Conservation (phyloP, 2,797 vertebrate species). For the Muscicapa striata region DNA sequence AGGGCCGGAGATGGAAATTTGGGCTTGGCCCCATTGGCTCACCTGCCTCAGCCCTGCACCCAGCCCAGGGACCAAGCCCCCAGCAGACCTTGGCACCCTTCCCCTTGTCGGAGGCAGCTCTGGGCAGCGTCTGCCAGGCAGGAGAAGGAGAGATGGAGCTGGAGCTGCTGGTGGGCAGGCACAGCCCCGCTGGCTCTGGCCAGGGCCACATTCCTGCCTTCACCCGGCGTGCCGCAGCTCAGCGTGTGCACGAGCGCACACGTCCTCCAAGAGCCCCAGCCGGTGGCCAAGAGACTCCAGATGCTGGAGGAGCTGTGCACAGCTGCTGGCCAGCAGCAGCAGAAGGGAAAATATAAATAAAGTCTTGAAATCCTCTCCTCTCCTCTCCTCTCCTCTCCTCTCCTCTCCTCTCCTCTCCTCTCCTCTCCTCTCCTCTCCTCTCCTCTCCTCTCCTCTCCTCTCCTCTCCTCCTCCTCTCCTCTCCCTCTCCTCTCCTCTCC, state of each 20-base stretch:
- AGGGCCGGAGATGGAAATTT: background rate
- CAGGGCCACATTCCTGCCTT: background rate
- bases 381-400: background rate
- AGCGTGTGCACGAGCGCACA: background rate
- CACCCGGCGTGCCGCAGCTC: background rate
- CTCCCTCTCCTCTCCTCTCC: too few relatives aligned
- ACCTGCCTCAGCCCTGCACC: background rate
- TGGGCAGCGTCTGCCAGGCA: background rate
- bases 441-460: too few relatives aligned
- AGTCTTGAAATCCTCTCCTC: background rate
- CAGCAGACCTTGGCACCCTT: background rate
- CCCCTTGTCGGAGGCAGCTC: fast-evolving
- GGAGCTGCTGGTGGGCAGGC: background rate
- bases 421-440: too few relatives aligned
- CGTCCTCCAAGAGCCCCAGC: constrained; percentile 49
- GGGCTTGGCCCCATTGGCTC: background rate
- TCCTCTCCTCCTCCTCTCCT: too few relatives aligned
- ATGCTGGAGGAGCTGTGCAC: constrained; percentile 53
- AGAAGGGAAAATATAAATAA: constrained; percentile 15
- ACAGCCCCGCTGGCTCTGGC: background rate
- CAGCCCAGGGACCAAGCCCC: fast-evolving
- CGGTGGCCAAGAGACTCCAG: constrained; percentile 58
- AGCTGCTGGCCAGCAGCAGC: constrained; percentile 49
- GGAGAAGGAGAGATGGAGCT: background rate
- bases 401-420: too few relatives aligned